phyloP scores from a whole-genome alignment of 2,888 invertebrate genomes.

The Hemistola chrysoprasaria region DNA sequence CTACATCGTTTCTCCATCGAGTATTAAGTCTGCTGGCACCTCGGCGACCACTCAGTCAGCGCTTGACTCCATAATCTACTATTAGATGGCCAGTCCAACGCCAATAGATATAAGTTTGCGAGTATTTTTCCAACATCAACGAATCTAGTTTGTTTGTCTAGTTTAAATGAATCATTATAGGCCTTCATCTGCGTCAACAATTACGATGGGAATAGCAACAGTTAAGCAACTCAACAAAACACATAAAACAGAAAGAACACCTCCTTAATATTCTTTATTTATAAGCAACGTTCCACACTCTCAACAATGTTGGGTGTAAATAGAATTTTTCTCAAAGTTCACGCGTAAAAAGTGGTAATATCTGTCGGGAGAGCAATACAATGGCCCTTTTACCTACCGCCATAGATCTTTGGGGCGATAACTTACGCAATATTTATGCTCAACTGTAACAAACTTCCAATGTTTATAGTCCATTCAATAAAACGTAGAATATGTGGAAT shows the following conservation, averaged over 20 bases:
- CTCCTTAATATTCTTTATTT: slow-evolving; percentile 26
- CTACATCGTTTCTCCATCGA: too few species aligned
- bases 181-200: too few species aligned
- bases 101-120: too few species aligned
- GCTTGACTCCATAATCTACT: too few species aligned
- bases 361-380: slow-evolving; percentile 62
- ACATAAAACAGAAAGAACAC: slow-evolving; percentile 17
- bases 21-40: too few species aligned
- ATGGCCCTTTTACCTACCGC: slow-evolving; percentile 41
- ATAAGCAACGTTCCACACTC: slow-evolving; percentile 47
- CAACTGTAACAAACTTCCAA: slow-evolving; percentile 34
- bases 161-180: too few species aligned
- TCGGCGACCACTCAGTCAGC: too few species aligned
- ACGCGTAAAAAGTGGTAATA: slow-evolving; percentile 65
- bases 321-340: slow-evolving; percentile 59
- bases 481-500: slow-evolving; percentile 39
- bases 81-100: too few species aligned
- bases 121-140: too few species aligned
- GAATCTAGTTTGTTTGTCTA: too few species aligned
- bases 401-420: slow-evolving; percentile 57
- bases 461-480: slow-evolving; percentile 59
- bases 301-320: slow-evolving; percentile 56
- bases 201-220: slow-evolving; percentile 2
- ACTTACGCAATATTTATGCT: slow-evolving; percentile 61
- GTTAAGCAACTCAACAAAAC: slow-evolving; percentile 8